Percentiles rank a stretch among this genome's conserved stretches.
phyloP scores from a whole-genome alignment of 2,113 vertebrate species.

The Trogon surrucura region DNA sequence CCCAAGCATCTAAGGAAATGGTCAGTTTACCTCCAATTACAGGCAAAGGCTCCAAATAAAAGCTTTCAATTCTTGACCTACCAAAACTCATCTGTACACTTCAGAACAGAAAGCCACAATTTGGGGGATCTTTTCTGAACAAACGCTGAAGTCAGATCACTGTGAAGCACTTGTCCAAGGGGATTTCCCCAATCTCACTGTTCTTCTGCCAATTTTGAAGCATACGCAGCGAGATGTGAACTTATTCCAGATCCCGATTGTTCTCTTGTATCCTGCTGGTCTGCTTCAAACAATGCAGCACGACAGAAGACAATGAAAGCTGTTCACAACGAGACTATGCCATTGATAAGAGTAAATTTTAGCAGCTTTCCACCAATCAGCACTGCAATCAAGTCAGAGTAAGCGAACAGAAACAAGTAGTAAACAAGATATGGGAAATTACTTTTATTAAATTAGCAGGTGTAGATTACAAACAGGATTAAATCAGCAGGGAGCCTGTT shows the following conservation, averaged over 20 bases:
- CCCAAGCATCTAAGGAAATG: accelerated
- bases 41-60: background rate
- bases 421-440: constrained; percentile 4
- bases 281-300: constrained; percentile 13
- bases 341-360: background rate
- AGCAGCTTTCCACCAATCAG: constrained; percentile 22
- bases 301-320: constrained; percentile 31
- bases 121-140: background rate
- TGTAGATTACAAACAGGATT: constrained; percentile 19
- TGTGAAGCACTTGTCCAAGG: background rate
- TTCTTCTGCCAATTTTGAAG: constrained; percentile 52
- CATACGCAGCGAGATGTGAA: constrained; percentile 39
- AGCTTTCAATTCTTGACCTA: background rate
- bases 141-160: background rate
- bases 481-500: background rate
- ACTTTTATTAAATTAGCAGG: constrained; percentile 45
- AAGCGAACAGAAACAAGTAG: background rate
- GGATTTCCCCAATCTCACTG: constrained; percentile 51
- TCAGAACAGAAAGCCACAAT: background rate
- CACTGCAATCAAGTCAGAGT: background rate
- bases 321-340: background rate
- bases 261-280: constrained; percentile 51
- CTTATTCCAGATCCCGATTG: constrained; percentile 17
- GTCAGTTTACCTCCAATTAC: background rate
- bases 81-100: background rate